phyloP scores from a whole-genome alignment of 92 coral and sea anemone species.

The Blastomussa wellsi region DNA sequence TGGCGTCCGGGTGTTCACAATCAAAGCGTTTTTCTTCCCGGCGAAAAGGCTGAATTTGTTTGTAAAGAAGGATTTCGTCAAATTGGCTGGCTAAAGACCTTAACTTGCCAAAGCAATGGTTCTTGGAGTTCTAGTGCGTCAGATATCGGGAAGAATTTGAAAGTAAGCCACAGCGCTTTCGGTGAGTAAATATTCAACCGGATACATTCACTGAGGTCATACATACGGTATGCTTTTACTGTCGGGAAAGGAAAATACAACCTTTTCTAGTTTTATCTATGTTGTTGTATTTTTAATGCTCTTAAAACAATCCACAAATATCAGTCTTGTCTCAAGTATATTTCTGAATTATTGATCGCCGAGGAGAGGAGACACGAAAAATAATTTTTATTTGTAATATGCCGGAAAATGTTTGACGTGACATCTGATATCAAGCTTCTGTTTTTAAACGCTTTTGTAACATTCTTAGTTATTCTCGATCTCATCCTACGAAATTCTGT shows the following conservation, averaged over 20 bases:
- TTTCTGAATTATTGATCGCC: background rate
- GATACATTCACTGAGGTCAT: background rate
- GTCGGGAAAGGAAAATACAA: background rate
- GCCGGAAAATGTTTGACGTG: background rate
- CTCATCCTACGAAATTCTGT: background rate
- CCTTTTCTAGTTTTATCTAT: background rate
- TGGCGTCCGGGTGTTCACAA: conserved; percentile 11
- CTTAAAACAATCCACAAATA: background rate
- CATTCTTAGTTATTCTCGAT: background rate
- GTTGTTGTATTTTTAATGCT: background rate
- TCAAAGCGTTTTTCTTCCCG: conserved; percentile 29
- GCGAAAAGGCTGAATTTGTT: conserved; percentile 44
- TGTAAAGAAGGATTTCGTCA: conserved; percentile 38
- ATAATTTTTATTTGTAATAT: background rate
- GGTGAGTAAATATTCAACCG: background rate
- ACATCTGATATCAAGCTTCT: background rate
- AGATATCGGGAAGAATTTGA: conserved; percentile 3
- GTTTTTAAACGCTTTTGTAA: background rate
- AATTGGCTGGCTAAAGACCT: conserved; percentile 26
- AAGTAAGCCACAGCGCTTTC: background rate
- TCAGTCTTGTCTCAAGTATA: background rate
- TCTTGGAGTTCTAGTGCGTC: conserved; percentile 10
- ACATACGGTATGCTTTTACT: background rate
- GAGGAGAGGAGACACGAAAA: background rate
- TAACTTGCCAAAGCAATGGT: conserved; percentile 19